Conservation (phyloP, 2,113 vertebrate genomes). For the Siniperca knerii region DNA sequence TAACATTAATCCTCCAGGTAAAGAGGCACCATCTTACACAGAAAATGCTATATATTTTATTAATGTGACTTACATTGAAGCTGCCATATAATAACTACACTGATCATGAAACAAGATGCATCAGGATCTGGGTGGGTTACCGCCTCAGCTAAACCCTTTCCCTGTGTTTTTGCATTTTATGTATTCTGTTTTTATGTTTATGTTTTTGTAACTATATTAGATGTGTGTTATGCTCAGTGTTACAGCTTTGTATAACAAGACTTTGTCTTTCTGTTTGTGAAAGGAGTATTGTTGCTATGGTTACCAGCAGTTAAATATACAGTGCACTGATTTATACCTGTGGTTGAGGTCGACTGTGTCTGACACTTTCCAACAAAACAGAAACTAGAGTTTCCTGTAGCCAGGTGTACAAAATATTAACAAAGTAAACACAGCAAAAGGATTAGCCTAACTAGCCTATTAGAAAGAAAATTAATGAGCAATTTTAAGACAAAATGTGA, state of each 20-base stretch:
- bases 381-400: slow-evolving; percentile 9
- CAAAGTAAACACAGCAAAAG: neutral
- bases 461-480: neutral
- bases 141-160: too few species aligned
- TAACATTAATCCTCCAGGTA: neutral
- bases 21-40: neutral
- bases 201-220: neutral
- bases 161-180: neutral
- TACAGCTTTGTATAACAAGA: neutral
- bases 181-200: neutral
- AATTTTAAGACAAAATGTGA: neutral
- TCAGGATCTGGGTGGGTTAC: too few species aligned
- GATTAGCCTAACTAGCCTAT: neutral
- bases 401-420: neutral
- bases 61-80: neutral
- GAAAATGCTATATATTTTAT: neutral
- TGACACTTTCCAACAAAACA: slow-evolving; percentile 8
- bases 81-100: neutral
- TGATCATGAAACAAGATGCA: neutral
- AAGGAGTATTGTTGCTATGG: neutral
- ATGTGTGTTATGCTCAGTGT: neutral
- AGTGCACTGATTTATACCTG: neutral
- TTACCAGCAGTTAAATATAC: neutral
- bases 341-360: neutral
- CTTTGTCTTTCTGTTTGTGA: neutral